A percentile compares a stretch with the other conserved stretches of the same genome.
Evolutionary conservation across 2,797 vertebrate genomes (phyloP).

Genomic region (Poliocrania exsul): DNA sequence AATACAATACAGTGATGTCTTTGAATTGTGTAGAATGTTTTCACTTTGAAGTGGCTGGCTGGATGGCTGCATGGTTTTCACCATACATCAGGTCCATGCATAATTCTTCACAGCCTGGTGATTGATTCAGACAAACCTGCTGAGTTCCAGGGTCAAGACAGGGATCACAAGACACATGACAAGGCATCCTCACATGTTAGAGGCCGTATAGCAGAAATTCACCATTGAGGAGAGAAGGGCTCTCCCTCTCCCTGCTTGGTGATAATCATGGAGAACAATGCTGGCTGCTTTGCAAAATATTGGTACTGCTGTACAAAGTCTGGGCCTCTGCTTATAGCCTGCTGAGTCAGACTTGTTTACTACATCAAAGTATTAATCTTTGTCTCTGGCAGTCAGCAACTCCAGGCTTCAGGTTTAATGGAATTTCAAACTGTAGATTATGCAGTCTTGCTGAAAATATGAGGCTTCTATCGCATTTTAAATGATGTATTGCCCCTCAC

Average conservation of each 20-base stretch:
- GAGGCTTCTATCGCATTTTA: background rate
- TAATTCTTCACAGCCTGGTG: rapidly evolving
- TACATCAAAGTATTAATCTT: background rate
- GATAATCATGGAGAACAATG: background rate
- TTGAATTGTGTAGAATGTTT: background rate
- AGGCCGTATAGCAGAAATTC: background rate
- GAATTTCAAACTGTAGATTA: constrained; percentile 17
- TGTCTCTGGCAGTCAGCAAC: background rate
- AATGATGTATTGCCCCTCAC: background rate
- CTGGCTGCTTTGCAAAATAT: constrained; percentile 30
- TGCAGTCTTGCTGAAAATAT: constrained; percentile 11
- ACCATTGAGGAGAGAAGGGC: background rate
- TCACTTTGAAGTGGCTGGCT: background rate
- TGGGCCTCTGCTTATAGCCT: background rate
- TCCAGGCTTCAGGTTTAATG: constrained; percentile 17
- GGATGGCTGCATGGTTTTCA: background rate
- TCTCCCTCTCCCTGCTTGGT: background rate
- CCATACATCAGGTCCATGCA: rapidly evolving
- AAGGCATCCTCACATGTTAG: background rate
- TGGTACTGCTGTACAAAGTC: background rate
- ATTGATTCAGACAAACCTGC: background rate
- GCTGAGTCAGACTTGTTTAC: constrained; percentile 51
- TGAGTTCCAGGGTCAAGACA: background rate
- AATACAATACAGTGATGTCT: background rate
- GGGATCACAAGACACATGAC: background rate